These are phyloP conservation scores for Steinernema feltiae DNA, from an alignment of 1,140 invertebrate genomes.

Conservation along the genomic window DNA sequence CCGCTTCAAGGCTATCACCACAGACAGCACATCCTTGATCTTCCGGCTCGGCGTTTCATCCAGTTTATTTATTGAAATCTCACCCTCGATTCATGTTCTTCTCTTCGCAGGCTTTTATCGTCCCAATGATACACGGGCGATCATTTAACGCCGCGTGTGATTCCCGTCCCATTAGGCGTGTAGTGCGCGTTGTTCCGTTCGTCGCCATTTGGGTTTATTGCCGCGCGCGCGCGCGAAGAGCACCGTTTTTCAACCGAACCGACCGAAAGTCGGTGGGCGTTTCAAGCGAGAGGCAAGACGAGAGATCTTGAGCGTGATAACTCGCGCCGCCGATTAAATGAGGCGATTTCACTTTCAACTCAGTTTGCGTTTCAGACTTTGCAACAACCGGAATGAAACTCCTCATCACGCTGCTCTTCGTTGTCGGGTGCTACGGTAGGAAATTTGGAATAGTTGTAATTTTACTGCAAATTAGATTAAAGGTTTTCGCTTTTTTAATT, in stretches of 20 bases:
- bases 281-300: not conserved
- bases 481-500: no score
- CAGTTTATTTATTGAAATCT: no score
- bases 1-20: no score
- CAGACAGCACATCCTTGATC: no score
- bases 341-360: not conserved
- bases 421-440: conserved; percentile 4
- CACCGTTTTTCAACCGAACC: not conserved
- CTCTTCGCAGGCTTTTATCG: not conserved
- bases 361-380: not conserved
- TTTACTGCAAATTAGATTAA: no score
- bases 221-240: not conserved
- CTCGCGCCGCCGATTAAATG: not conserved
- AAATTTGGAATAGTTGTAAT: no score
- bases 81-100: no score
- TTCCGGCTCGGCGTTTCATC: no score
- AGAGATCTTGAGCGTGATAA: not conserved
- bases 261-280: not conserved
- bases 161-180: not conserved
- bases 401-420: not conserved
- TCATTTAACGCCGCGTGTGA: not conserved
- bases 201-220: conserved; percentile 1
- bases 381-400: not conserved
- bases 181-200: not conserved
- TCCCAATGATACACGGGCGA: not conserved